phyloP scores from a whole-genome alignment of 2,113 vertebrate species.

The Opisthocomus hoazin region DNA sequence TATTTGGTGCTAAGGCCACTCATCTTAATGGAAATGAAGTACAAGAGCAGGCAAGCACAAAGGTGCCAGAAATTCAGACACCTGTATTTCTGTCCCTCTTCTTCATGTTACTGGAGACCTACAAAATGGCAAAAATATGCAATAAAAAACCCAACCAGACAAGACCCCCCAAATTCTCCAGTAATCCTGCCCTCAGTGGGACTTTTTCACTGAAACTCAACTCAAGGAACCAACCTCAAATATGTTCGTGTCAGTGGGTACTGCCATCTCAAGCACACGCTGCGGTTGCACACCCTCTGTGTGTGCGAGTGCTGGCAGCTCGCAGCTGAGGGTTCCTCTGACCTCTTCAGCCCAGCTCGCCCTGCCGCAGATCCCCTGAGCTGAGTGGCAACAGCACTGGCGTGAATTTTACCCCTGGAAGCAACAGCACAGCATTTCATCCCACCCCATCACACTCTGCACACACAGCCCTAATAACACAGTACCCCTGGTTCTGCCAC shows the following conservation, averaged over 20 bases:
- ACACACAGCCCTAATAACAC: fast-evolving
- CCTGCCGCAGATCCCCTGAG: background rate
- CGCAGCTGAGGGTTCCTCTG: background rate
- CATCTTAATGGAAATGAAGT: background rate
- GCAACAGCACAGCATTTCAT: background rate
- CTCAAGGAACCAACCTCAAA: background rate
- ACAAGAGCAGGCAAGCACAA: background rate
- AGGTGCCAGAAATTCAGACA: background rate
- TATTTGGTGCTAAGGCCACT: background rate
- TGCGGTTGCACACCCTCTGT: background rate
- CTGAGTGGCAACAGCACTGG: fast-evolving
- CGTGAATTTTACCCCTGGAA: background rate
- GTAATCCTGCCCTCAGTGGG: background rate
- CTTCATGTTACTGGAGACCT: background rate
- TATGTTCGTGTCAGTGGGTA: fast-evolving
- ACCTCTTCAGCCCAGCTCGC: fast-evolving
- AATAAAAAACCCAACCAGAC: too few relatives aligned
- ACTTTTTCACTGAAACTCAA: background rate
- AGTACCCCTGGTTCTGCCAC: fast-evolving
- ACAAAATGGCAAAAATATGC: fast-evolving
- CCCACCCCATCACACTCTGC: background rate
- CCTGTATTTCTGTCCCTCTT: background rate
- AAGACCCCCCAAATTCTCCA: fast-evolving
- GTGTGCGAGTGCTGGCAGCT: background rate
- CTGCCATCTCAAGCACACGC: background rate